These are phyloP conservation scores for Dipodomys merriami DNA, from an alignment of 2,113 vertebrate genomes.

Conservation along the genomic window DNA sequence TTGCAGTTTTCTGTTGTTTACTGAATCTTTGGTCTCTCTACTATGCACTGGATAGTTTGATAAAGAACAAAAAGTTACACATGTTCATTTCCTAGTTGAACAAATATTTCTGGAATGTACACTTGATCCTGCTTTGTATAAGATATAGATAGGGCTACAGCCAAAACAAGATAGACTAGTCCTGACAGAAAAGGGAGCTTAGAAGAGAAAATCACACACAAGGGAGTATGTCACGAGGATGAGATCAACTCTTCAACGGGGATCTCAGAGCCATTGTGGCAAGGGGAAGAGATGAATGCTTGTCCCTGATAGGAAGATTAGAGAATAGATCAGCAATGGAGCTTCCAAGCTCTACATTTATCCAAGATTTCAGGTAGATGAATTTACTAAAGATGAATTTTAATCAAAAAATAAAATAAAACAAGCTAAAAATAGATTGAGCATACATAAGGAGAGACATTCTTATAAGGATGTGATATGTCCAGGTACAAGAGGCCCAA, in stretches of 20 bases:
- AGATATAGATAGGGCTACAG: neutral
- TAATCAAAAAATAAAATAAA: neutral
- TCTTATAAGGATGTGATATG: neutral
- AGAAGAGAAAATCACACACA: neutral
- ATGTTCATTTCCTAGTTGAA: neutral
- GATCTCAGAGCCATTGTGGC: neutral
- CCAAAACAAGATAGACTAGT: neutral
- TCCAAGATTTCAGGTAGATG: neutral
- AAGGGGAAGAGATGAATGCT: neutral
- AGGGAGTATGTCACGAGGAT: neutral
- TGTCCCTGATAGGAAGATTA: neutral
- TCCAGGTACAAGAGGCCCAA: neutral
- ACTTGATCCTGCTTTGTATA: neutral
- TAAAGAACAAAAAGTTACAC: neutral
- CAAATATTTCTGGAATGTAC: neutral
- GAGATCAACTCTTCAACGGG: neutral
- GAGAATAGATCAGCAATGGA: neutral
- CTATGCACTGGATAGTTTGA: neutral
- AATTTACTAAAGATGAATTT: slow-evolving; percentile 22
- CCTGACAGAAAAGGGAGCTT: neutral
- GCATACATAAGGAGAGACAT: neutral
- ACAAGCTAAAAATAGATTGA: neutral
- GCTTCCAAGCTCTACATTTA: neutral
- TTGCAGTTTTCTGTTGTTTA: no score
- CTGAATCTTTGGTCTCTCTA: neutral